Conservation (phyloP, 2,113 vertebrate species). For the Sinosuthora webbiana region DNA sequence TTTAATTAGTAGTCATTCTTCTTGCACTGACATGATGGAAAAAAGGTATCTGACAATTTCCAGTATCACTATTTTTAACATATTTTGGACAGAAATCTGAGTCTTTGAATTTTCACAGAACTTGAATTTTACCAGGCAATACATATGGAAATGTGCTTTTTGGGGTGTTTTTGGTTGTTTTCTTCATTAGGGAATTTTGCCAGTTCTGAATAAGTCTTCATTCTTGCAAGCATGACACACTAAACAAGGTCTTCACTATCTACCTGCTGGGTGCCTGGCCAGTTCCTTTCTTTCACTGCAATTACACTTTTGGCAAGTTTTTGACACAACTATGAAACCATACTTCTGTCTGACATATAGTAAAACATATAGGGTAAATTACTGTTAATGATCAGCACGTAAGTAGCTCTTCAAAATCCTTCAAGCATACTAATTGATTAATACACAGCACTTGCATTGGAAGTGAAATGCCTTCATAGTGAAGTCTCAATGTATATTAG, state of each 20-base stretch:
- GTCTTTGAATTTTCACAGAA: neutral
- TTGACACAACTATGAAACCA: neutral
- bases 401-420: neutral
- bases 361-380: neutral
- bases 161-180: neutral
- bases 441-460: neutral
- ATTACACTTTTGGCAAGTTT: neutral
- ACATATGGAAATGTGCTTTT: neutral
- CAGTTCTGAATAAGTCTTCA: neutral
- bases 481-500: neutral
- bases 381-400: neutral
- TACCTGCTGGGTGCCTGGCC: neutral
- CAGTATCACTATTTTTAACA: neutral
- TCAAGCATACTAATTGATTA: neutral
- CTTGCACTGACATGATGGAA: neutral
- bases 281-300: neutral
- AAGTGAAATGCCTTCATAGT: neutral
- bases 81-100: neutral
- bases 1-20: neutral
- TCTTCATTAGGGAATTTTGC: neutral
- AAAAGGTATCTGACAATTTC: neutral
- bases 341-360: neutral
- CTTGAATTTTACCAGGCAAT: neutral
- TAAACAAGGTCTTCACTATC: neutral
- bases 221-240: neutral